Conservation (phyloP, 2,797 vertebrate genomes). For the Pseudomugil tenellus region DNA sequence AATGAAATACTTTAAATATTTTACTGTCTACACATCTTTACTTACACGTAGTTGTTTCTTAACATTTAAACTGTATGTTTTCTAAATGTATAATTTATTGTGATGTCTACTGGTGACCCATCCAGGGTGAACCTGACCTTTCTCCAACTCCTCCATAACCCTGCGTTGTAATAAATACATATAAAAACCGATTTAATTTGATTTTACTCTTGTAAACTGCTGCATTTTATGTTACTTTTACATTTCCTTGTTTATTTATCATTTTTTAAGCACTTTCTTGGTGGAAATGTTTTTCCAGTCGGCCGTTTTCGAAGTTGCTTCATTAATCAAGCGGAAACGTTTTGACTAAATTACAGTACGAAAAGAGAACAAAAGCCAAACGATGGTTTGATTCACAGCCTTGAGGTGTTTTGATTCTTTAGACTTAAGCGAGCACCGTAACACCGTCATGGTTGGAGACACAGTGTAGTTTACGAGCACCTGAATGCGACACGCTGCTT, state of each 20-base stretch:
- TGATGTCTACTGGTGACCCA: background rate
- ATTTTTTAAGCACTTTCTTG: background rate
- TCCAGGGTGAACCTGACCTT: background rate
- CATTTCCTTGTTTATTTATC: background rate
- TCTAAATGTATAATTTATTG: background rate
- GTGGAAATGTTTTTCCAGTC: too few species aligned
- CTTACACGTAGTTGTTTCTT: too few species aligned
- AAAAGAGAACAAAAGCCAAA: slow-evolving; percentile 48
- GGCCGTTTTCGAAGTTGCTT: background rate
- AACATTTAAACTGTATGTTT: background rate
- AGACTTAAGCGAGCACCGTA: slow-evolving; percentile 64
- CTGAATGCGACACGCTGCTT: slow-evolving; percentile 65
- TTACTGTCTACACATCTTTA: background rate
- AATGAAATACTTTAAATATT: too few species aligned
- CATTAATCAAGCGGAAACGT: background rate
- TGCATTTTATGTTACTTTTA: background rate
- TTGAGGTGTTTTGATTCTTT: slow-evolving; percentile 39
- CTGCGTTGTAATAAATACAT: too few species aligned
- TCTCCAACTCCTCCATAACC: too few species aligned
- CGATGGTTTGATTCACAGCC: slow-evolving; percentile 42
- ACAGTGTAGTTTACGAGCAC: slow-evolving; percentile 66
- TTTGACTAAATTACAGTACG: slow-evolving; percentile 41
- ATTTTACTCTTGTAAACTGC: too few species aligned
- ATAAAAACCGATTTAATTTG: too few species aligned
- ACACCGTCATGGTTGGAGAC: slow-evolving; percentile 51